A percentile compares a stretch with the other conserved stretches of the same genome.
Evolutionary conservation across 2,113 vertebrate genomes (phyloP).

Genomic region (Semicossyphus pulcher): DNA sequence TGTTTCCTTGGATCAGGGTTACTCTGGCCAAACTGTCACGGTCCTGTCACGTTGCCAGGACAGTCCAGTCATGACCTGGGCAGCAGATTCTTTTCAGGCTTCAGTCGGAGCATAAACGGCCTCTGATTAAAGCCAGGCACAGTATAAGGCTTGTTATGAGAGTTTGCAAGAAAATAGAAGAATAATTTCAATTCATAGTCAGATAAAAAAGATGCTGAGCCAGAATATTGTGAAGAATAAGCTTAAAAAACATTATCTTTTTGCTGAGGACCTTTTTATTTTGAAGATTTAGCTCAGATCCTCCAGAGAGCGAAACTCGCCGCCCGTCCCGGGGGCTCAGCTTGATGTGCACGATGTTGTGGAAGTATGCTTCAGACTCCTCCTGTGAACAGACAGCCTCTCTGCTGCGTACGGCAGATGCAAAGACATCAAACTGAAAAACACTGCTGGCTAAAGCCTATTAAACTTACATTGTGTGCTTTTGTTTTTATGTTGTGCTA

Average conservation of each 20-base stretch:
- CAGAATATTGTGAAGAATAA: neutral
- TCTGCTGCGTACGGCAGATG: conserved; percentile 53
- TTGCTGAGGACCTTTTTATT: neutral
- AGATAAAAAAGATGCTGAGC: neutral
- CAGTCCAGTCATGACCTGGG: conserved; percentile 7
- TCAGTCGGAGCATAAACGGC: neutral
- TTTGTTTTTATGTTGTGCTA: conserved; percentile 29
- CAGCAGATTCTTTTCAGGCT: conserved; percentile 16
- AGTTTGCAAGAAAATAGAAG: neutral
- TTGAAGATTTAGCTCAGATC: conserved; percentile 3
- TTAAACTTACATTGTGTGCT: conserved; percentile 50
- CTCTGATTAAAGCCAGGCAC: neutral
- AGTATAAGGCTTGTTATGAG: neutral
- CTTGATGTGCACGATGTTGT: conserved; percentile 53
- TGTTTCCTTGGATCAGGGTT: conserved; percentile 33
- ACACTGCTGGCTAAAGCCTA: conserved; percentile 51
- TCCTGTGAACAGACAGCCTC: conserved; percentile 58
- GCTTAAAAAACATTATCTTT: neutral
- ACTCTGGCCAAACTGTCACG: conserved; percentile 22
- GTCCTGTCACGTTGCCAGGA: conserved; percentile 21
- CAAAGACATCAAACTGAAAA: conserved; percentile 57
- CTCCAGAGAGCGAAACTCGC: conserved; percentile 23
- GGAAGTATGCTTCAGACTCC: conserved; percentile 47
- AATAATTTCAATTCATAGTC: neutral
- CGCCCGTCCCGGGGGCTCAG: conserved; percentile 38